Evolutionary conservation across 2,113 vertebrate genomes (phyloP).

Genomic region (Tachysurus fulvidraco): DNA sequence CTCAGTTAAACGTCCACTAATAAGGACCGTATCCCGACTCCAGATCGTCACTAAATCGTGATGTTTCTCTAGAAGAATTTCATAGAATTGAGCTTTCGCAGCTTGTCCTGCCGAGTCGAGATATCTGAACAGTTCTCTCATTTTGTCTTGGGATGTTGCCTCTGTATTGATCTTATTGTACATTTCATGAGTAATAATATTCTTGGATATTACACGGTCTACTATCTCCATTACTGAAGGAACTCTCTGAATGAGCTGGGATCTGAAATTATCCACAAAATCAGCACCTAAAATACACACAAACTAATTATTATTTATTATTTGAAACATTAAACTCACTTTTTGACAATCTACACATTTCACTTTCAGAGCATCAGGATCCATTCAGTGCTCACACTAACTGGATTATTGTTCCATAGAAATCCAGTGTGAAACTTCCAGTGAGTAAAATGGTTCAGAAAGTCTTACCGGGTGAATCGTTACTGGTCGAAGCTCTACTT

Average conservation of each 20-base stretch:
- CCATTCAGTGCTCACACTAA: not conserved
- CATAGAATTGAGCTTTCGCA: slow-evolving; percentile 29
- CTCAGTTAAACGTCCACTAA: not conserved
- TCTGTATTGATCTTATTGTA: not conserved
- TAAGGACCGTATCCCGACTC: not conserved
- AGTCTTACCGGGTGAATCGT: not conserved
- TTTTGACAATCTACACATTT: not conserved
- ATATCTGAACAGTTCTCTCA: slow-evolving; percentile 6
- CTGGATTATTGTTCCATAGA: not conserved
- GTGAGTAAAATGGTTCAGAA: not conserved
- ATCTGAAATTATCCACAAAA: slow-evolving; percentile 20
- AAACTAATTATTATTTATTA: not conserved
- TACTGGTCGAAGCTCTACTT: not conserved
- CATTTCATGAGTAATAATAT: slow-evolving; percentile 17
- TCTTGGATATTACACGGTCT: not conserved
- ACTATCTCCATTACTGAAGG: slow-evolving; percentile 20
- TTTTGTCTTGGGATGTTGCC: not conserved
- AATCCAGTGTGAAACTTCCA: not conserved
- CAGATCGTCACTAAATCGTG: not conserved
- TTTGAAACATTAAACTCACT: not conserved
- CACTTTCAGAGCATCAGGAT: not conserved
- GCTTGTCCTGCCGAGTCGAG: slow-evolving; percentile 12
- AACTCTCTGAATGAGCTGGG: slow-evolving; percentile 10
- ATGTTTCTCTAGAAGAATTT: slow-evolving; percentile 1
- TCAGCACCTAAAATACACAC: not conserved